Conservation (phyloP, 1,140 invertebrate genomes). For the Mycetomoellerius zeteki region DNA sequence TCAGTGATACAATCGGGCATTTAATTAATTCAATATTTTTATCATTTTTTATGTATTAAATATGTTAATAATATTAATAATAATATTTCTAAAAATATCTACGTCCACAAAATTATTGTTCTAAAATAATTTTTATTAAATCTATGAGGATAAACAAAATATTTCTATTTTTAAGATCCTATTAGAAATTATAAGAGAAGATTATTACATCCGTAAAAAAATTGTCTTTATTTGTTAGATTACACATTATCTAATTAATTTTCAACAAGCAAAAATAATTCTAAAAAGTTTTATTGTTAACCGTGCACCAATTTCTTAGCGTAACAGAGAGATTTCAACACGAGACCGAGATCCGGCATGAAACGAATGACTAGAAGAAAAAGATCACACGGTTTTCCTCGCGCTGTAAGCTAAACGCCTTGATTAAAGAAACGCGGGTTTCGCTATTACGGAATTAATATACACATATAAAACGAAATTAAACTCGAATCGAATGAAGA, state of each 20-base stretch:
- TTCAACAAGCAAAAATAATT: slow-evolving; percentile 2
- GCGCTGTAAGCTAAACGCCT: not conserved
- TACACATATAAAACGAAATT: not conserved
- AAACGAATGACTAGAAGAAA: slow-evolving; percentile 47
- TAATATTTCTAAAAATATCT: no score
- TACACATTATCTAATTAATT: slow-evolving; percentile 14
- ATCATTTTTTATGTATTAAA: not conserved
- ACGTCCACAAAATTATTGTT: no score
- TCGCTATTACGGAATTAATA: slow-evolving; percentile 14
- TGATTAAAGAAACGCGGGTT: slow-evolving; percentile 15
- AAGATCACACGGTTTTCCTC: slow-evolving; percentile 46
- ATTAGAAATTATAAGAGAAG: not conserved
- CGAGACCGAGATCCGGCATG: slow-evolving; percentile 3
- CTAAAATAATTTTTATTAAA: not conserved
- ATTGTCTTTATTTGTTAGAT: not conserved
- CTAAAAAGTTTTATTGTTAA: slow-evolving; percentile 22
- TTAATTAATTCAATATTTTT: not conserved
- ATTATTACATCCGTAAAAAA: not conserved
- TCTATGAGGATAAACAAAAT: not conserved
- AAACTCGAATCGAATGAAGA: not conserved
- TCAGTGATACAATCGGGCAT: not conserved
- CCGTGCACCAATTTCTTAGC: not conserved
- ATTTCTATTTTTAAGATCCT: not conserved
- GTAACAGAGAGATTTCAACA: slow-evolving; percentile 35
- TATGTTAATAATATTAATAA: not conserved